A percentile compares a stretch with the other conserved stretches of the same genome.
These are phyloP conservation scores for Drosophila obscura DNA, from an alignment of 1,140 invertebrate species.

Conservation along the genomic window DNA sequence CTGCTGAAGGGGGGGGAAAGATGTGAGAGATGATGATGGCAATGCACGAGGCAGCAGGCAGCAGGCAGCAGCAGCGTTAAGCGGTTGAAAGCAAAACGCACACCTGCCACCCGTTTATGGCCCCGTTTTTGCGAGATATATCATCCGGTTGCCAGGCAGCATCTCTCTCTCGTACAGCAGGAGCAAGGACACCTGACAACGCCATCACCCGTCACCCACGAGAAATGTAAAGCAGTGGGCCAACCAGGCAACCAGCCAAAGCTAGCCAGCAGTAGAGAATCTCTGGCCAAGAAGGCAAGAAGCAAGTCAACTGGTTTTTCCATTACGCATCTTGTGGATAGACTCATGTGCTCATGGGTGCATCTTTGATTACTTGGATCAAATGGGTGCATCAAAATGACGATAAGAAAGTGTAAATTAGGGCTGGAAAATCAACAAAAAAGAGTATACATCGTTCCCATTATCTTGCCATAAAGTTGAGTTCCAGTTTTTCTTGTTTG, in stretches of 20 bases:
- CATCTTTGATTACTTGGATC: too few species aligned
- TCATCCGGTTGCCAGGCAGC: conserved; percentile 37
- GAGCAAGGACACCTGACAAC: conserved; percentile 33
- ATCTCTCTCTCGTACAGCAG: too few species aligned
- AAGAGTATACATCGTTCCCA: neutral
- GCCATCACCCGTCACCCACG: conserved; percentile 24
- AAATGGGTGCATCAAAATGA: too few species aligned
- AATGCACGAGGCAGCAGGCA: conserved; percentile 35
- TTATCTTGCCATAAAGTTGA: neutral
- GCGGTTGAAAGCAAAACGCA: conserved; percentile 58
- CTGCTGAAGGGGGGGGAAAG: conserved; percentile 28
- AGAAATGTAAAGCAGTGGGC: conserved; percentile 29
- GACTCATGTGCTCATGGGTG: neutral
- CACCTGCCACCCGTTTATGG: conserved; percentile 61
- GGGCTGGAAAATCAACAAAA: too few species aligned
- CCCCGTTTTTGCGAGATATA: conserved; percentile 56
- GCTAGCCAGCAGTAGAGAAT: neutral
- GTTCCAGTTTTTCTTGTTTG: conserved; percentile 17
- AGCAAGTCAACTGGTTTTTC: conserved; percentile 29
- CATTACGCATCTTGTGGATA: conserved; percentile 7
- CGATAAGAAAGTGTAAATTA: too few species aligned
- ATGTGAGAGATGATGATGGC: conserved; percentile 57
- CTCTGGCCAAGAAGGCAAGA: neutral
- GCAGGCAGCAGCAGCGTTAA: conserved; percentile 55
- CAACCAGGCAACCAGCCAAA: neutral